Evolutionary conservation across 2,888 invertebrate species (phyloP), one percentile per base, ranked within the genome.

Genomic region (Anagyrus pseudococci): DNA sequence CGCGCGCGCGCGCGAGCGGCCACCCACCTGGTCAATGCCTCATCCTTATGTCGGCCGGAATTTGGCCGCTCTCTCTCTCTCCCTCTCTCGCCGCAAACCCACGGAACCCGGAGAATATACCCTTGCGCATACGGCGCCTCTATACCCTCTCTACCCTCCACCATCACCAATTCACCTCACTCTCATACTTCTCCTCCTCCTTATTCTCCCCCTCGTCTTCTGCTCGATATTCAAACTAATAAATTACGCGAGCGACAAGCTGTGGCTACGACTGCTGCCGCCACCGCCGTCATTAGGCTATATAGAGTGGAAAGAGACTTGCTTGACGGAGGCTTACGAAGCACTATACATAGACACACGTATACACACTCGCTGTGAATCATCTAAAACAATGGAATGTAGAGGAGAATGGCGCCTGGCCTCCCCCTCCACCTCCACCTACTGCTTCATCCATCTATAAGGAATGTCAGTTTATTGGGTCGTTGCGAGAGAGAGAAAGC

Each of bases 321-420:
- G n/a, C n/a, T 10, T 37, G 33, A 37, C 15, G 33, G 2, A 4
- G 33, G 2, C 2, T 2, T 15, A 8, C 33, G 13, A n/a, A 37
- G 3, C 33, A 37, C 33, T 2, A 2, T 4, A 15, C 15, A 37
- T 4, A 37, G 13, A n/a, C 44, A 25, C 25, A 22, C 22, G 22
- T 23, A n/a, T 46, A n/a, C 43, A 71, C 72, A 53, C 8, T 23
- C 23, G 55, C 74, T 79, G 79, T 80, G 79, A 79, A 80, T 80
- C 80, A 80, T 80, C 80, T 77, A 77, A 79, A 79, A 80, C 80
- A 80, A 80, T 80, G 79, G 80, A 80, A 80, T 80, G 80, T 78
- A 75, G 79, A 76, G 78, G 75, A 75, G 77, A 73, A 77, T 76
- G 78, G 78, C 76, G 79, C 75, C 77, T 74, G 8, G 4, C 15